Conservation (phyloP, 1,140 invertebrate species). For the Caenorhabditis briggsae region DNA sequence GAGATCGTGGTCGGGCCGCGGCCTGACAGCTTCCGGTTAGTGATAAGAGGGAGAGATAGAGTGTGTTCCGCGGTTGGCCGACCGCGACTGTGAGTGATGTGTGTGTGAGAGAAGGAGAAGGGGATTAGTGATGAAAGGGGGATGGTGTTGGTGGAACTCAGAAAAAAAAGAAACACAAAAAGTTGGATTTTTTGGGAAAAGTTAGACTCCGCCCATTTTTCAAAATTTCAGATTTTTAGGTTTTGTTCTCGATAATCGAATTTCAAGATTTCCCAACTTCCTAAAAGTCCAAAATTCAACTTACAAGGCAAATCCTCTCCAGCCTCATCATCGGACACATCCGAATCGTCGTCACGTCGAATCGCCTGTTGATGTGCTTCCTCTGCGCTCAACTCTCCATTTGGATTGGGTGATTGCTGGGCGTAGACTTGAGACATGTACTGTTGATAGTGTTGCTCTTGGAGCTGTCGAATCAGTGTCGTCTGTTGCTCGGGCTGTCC, state of each 20-base stretch:
- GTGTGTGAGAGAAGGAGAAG: neutral
- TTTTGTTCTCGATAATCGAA: too few species aligned
- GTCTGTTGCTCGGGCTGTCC: conserved; percentile 85
- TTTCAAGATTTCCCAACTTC: neutral
- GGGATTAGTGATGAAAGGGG: too few species aligned
- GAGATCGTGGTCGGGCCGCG: neutral
- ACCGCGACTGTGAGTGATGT: neutral
- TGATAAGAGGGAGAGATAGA: too few species aligned
- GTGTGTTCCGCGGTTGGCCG: too few species aligned
- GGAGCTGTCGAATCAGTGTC: conserved; percentile 67
- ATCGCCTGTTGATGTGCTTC: conserved; percentile 55
- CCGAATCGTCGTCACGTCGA: conserved; percentile 64
- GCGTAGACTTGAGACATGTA: conserved; percentile 68
- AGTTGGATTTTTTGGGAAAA: too few species aligned
- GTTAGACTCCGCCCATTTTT: too few species aligned
- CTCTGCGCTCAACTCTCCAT: conserved; percentile 56
- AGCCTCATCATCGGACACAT: conserved; percentile 68
- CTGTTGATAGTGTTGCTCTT: conserved; percentile 69
- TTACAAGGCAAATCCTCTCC: conserved; percentile 68
- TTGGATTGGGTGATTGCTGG: conserved; percentile 60
- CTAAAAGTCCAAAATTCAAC: conserved; percentile 22
- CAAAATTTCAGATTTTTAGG: too few species aligned
- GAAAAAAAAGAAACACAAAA: neutral
- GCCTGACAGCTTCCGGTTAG: too few species aligned
- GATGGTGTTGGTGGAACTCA: too few species aligned